Evolutionary conservation across 2,797 vertebrate species (phyloP).

Genomic region (Parotocinclus haroldoi): DNA sequence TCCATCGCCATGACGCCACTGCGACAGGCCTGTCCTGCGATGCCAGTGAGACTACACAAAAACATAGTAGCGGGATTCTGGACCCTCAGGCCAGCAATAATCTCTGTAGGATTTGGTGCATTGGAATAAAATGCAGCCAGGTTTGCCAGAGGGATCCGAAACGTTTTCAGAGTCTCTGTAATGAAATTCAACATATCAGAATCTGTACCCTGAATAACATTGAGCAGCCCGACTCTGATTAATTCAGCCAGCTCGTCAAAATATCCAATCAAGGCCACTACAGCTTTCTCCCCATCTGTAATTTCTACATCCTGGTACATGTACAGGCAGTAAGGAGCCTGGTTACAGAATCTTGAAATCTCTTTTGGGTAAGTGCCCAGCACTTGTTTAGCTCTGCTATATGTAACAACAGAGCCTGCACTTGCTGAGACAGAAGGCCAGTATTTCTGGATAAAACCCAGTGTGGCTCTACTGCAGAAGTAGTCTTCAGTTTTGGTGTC

Average conservation of each 20-base stretch:
- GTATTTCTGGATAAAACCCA: conserved; percentile 44
- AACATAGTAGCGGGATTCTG: conserved; percentile 53
- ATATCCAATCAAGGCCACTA: conserved; percentile 63
- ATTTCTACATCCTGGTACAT: conserved; percentile 57
- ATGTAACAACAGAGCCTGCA: background rate
- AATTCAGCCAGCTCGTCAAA: conserved; percentile 48
- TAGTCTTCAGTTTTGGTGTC: background rate
- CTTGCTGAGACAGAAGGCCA: conserved; percentile 13
- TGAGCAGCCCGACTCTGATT: conserved; percentile 53
- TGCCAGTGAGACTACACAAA: conserved; percentile 55
- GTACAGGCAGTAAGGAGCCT: conserved; percentile 65
- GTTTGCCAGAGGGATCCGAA: conserved; percentile 53
- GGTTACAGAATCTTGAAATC: conserved; percentile 37
- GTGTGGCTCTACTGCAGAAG: conserved; percentile 16
- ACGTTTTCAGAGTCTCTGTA: conserved; percentile 42
- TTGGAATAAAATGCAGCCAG: conserved; percentile 60
- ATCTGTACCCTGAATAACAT: conserved; percentile 42
- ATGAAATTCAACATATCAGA: conserved; percentile 35
- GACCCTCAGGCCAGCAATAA: conserved; percentile 45
- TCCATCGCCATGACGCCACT: conserved; percentile 47
- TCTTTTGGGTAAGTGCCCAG: conserved; percentile 44
- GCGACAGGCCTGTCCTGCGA: conserved; percentile 54
- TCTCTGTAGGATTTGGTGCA: conserved; percentile 25
- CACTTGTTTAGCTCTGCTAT: conserved; percentile 6
- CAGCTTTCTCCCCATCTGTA: conserved; percentile 29